Evolutionary conservation across 2,888 invertebrate species (phyloP).

Genomic region (Harpagoxenus sublaevis): DNA sequence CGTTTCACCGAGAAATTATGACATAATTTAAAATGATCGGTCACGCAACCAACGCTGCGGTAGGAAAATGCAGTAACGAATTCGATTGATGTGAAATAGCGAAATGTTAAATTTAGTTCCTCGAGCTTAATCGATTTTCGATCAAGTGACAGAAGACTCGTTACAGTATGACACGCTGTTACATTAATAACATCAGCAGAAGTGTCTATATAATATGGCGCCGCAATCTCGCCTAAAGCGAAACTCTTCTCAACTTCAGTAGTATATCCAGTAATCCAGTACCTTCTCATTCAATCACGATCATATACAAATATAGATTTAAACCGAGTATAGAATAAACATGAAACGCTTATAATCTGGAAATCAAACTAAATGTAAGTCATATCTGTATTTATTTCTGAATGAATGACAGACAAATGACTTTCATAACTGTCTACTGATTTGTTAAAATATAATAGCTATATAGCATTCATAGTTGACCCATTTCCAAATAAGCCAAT

Average conservation of each 20-base stretch:
- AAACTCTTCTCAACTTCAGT: not conserved
- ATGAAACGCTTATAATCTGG: not conserved
- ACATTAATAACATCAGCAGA: constrained; percentile 27
- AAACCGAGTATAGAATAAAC: not conserved
- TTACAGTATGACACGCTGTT: not conserved
- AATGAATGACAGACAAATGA: not conserved
- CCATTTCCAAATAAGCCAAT: not conserved
- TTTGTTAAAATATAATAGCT: not conserved
- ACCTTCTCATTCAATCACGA: not conserved
- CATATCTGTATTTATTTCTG: not conserved
- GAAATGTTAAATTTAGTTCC: constrained; percentile 42
- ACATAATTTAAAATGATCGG: constrained; percentile 22
- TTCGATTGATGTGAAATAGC: constrained; percentile 13
- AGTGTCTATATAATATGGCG: not conserved
- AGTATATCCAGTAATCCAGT: not conserved
- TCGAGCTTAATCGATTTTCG: constrained; percentile 53
- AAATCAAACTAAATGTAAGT: not conserved
- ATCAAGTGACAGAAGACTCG: constrained; percentile 13
- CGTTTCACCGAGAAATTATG: not conserved
- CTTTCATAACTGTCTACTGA: not conserved
- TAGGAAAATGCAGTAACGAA: constrained; percentile 1
- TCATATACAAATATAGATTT: not conserved
- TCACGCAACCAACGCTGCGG: not conserved
- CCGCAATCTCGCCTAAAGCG: not conserved
- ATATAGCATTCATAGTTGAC: not conserved